phyloP scores from a whole-genome alignment of 1,140 invertebrate species.

The Zophobas atratus region DNA sequence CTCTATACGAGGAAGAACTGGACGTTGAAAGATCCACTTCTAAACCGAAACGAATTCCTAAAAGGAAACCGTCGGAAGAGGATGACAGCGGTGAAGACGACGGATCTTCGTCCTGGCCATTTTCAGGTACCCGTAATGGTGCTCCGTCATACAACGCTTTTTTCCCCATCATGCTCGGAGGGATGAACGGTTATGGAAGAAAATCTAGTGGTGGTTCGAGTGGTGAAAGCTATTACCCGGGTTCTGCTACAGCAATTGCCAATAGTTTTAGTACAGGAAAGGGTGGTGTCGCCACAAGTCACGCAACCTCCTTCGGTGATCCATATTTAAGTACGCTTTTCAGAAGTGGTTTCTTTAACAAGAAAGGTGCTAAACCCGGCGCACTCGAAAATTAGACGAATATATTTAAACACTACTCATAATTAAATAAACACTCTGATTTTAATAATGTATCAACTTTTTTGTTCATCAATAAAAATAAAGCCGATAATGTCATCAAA shows the following conservation, averaged over 20 bases:
- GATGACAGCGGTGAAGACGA: conserved; percentile 59
- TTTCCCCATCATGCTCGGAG: conserved; percentile 76
- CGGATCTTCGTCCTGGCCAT: conserved; percentile 62
- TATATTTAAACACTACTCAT: background rate
- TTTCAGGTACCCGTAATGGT: conserved; percentile 58
- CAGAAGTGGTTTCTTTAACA: conserved; percentile 44
- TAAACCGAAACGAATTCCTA: conserved; percentile 44
- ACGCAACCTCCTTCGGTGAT: conserved; percentile 78
- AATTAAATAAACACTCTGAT: conserved; percentile 6
- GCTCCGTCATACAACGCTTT: conserved; percentile 69
- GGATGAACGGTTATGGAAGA: conserved; percentile 67
- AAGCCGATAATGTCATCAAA: conserved; percentile 19
- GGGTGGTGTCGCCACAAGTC: conserved; percentile 77
- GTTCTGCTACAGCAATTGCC: conserved; percentile 76
- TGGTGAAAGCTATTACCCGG: conserved; percentile 67
- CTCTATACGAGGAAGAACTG: conserved; percentile 26
- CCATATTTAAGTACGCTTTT: conserved; percentile 60
- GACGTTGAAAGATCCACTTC: conserved; percentile 12
- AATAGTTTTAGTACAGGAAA: conserved; percentile 81
- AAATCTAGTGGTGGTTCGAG: conserved; percentile 57
- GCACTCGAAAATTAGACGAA: background rate
- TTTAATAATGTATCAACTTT: conserved; percentile 13
- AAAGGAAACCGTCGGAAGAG: conserved; percentile 38
- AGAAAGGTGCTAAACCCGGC: conserved; percentile 7
- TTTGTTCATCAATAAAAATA: conserved; percentile 16